A percentile compares a stretch with the other conserved stretches of the same genome.
Evolutionary conservation across 2,888 invertebrate genomes (phyloP).

Genomic region (Melikaiella ostensackeni): DNA sequence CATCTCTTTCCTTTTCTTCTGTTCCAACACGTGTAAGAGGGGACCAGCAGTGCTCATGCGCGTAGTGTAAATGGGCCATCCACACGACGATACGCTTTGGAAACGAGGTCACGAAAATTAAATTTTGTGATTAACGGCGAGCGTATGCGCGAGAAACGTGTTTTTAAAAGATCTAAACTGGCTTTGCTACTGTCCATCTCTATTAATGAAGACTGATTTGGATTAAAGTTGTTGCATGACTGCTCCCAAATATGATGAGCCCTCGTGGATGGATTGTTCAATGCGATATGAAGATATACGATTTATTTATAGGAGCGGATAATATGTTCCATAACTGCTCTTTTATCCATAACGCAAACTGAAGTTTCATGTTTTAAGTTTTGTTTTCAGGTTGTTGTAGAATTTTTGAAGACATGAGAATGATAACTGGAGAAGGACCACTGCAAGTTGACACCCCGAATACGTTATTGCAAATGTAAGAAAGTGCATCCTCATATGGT

Average conservation of each 20-base stretch:
- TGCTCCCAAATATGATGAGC: neutral
- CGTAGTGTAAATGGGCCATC: conserved; percentile 70
- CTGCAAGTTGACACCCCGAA: too few species aligned
- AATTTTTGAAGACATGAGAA: too few species aligned
- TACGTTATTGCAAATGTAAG: too few species aligned
- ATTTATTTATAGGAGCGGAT: too few species aligned
- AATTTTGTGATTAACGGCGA: conserved; percentile 73
- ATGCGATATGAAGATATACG: too few species aligned
- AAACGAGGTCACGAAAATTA: conserved; percentile 76
- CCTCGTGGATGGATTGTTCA: too few species aligned
- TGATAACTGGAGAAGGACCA: too few species aligned
- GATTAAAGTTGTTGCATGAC: neutral
- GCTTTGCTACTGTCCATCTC: neutral
- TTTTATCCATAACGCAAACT: too few species aligned
- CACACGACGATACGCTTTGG: conserved; percentile 62
- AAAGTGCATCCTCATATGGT: too few species aligned
- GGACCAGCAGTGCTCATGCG: conserved; percentile 49
- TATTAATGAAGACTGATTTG: conserved; percentile 6
- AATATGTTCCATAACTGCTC: too few species aligned
- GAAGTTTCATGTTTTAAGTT: too few species aligned
- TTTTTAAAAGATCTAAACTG: conserved; percentile 20
- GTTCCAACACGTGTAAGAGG: conserved; percentile 42
- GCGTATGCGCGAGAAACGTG: conserved; percentile 56
- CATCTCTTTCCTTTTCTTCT: conserved; percentile 45
- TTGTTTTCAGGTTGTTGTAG: too few species aligned